Conservation (phyloP, 2,113 vertebrate genomes). For the Oxyura jamaicensis region DNA sequence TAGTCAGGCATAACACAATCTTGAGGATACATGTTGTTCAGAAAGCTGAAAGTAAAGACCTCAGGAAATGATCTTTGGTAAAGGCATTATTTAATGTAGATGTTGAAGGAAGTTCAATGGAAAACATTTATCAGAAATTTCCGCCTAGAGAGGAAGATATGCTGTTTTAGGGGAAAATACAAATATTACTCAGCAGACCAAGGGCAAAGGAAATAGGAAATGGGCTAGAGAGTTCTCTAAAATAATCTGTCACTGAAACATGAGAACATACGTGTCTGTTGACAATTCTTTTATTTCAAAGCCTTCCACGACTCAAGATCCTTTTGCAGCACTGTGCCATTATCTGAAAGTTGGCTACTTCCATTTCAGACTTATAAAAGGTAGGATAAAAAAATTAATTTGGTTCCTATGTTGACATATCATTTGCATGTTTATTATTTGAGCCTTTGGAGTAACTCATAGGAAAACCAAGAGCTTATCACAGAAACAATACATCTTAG, state of each 20-base stretch:
- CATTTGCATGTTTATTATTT: conserved; percentile 30
- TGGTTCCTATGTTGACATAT: conserved; percentile 12
- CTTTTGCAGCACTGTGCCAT: not conserved
- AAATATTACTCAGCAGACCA: conserved; percentile 68
- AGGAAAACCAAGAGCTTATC: conserved; percentile 24
- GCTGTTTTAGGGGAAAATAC: conserved; percentile 56
- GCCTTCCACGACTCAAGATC: not conserved
- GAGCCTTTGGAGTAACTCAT: conserved; percentile 16
- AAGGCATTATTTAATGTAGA: conserved; percentile 44
- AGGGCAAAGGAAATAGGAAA: conserved; percentile 69
- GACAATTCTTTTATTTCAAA: not conserved
- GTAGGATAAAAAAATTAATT: conserved; percentile 37
- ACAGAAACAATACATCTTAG: conserved; percentile 18
- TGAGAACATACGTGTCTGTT: conserved; percentile 10
- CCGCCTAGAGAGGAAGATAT: conserved; percentile 27
- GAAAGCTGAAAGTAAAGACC: conserved; percentile 4
- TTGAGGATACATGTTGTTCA: not conserved
- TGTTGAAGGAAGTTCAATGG: conserved; percentile 33
- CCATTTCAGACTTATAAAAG: not conserved
- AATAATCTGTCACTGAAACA: conserved; percentile 52
- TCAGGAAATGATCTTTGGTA: conserved; percentile 65
- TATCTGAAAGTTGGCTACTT: not conserved
- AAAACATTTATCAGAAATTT: conserved; percentile 73
- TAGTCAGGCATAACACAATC: not conserved
- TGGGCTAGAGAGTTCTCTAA: conserved; percentile 40